A percentile compares a stretch with the other conserved stretches of the same genome.
phyloP scores from a whole-genome alignment of 2,113 vertebrate genomes.

The Oryzias melastigma region DNA sequence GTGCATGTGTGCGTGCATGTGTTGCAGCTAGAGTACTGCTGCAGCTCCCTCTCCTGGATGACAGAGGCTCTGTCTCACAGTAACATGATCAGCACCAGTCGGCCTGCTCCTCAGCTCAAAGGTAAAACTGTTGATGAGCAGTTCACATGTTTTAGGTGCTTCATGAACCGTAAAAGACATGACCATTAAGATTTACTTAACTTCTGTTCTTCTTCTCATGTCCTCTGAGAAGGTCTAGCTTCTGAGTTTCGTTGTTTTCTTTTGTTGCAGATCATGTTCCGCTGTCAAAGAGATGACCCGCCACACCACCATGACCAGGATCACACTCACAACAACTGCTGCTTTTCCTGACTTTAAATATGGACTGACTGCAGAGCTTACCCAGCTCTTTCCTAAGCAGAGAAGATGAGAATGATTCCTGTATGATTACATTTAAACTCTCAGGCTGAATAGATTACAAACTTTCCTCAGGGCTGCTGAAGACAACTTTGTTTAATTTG shows the following conservation, averaged over 20 bases:
- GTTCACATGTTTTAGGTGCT: background rate
- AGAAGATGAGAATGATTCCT: no score
- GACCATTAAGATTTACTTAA: no score
- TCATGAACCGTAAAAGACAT: no score
- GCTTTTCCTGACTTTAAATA: no score
- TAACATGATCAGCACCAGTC: conserved; percentile 55
- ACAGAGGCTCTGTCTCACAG: conserved; percentile 77
- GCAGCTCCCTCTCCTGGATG: conserved; percentile 80
- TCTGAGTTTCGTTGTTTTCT: background rate
- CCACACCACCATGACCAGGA: background rate
- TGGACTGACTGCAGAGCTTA: no score
- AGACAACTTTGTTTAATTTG: background rate
- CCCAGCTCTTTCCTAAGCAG: no score
- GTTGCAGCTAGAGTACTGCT: conserved; percentile 81
- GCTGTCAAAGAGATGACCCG: conserved; percentile 25
- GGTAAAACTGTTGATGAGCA: conserved; percentile 34
- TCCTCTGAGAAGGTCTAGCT: no score
- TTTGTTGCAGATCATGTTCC: conserved; percentile 34
- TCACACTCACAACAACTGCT: no score
- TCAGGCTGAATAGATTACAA: background rate
- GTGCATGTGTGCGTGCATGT: background rate
- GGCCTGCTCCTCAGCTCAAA: conserved; percentile 60
- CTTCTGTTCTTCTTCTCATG: no score
- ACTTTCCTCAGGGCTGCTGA: background rate
- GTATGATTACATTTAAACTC: no score